Percentiles rank a stretch among this genome's conserved stretches.
Evolutionary conservation across 2,888 invertebrate species (phyloP).

Genomic region (Crioceris asparagi): DNA sequence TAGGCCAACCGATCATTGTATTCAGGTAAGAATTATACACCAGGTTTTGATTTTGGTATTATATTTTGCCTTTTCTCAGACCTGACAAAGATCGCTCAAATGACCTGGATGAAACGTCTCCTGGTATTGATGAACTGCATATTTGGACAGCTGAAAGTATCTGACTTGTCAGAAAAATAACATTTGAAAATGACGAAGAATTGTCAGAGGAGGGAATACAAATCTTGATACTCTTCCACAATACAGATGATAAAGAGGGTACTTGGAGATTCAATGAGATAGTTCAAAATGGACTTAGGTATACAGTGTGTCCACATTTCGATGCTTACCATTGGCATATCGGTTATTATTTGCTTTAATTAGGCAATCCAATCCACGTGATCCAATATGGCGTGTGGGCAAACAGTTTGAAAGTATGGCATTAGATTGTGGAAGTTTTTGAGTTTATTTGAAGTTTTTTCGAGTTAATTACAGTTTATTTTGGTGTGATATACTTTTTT

Average conservation of each 20-base stretch:
- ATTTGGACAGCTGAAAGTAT: conserved; percentile 88
- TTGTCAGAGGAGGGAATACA: conserved; percentile 97
- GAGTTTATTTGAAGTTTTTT: no score
- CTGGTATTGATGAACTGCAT: conserved; percentile 76
- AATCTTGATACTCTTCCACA: conserved; percentile 93
- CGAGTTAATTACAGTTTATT: no score
- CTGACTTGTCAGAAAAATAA: conserved; percentile 94
- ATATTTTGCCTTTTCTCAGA: conserved; percentile 32
- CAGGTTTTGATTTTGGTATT: no score
- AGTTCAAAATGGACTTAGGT: conserved; percentile 64
- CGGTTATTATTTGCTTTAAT: no score
- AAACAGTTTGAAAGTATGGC: no score
- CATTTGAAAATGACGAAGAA: conserved; percentile 99
- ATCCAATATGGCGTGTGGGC: no score
- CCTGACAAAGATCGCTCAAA: conserved; percentile 69
- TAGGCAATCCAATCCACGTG: no score
- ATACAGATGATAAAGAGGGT: conserved; percentile 68
- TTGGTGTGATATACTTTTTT: no score
- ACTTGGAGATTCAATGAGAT: conserved; percentile 78
- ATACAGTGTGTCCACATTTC: no score
- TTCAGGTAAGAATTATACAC: conserved; percentile 46
- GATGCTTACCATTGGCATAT: no score
- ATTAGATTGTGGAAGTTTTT: no score
- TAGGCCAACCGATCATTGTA: conserved; percentile 70
- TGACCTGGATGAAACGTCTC: conserved; percentile 73